Evolutionary conservation across 2,888 invertebrate species (phyloP), one percentile per base, ranked within the genome.

Genomic region (Caenorhabditis auriculariae): DNA sequence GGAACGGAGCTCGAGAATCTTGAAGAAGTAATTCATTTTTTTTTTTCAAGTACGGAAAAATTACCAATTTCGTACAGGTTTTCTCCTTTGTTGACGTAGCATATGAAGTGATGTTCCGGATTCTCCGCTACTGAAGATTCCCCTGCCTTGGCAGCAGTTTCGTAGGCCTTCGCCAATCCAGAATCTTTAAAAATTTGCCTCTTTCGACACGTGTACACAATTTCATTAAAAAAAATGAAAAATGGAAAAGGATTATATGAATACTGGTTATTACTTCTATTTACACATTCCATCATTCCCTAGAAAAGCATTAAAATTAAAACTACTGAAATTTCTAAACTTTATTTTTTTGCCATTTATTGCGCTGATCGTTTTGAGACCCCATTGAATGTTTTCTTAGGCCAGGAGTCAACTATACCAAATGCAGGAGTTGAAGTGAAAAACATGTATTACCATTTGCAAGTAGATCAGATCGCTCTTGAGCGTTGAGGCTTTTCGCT

Each of bases 101-200:
- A 66, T 51, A 80, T 78, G 60, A 79, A 80, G 54, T 80, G 80
- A 42, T 80, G 72, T 26, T 76, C 66, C 23, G 79, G 77, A 6
- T 65, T 57, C 12, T 59, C 62, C 2, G 46, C n/a, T 32, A 59
- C 55, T 23, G 57, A 60, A 2, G 79, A 75, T 41, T 77, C 76
- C 7, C 78, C 78, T 5, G 38, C 50, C 15, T 45, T 62, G 1
- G 79, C 79, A 23, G 66, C 64, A 1, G 42, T 49, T 0, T 53
- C 69, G 37, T 69, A 66, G 28, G 74, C 71, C 23, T 35, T 48
- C 12, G 69, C 65, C 39, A 77, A 42, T 5, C 43, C 52, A 1
- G 42, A 15, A 45, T 68, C 68, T 66, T 21, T n/a, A n/a, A 46
- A 46, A n/a, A n/a, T n/a, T n/a, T n/a, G n/a, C n/a, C n/a, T n/a